Percentiles rank a stretch among this genome's conserved stretches.
Conservation (phyloP, 2,888 invertebrate genomes). For the Hyposoter dolosus region DNA sequence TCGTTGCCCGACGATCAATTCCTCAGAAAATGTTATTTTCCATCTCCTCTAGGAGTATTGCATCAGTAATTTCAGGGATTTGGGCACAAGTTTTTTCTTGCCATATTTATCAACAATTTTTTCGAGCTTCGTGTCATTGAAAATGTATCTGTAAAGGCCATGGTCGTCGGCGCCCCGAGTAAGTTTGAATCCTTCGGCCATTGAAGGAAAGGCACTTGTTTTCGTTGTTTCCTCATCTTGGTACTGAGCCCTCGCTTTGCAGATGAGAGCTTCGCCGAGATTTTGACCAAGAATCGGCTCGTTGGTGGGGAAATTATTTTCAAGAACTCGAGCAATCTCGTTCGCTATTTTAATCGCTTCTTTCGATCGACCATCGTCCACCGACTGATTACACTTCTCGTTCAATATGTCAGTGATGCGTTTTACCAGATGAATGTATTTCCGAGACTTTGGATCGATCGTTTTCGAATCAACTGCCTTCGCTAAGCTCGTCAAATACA, state of each 20-base stretch:
- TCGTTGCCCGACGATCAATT: background rate
- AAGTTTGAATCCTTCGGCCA: slow-evolving; percentile 62
- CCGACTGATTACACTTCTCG: slow-evolving; percentile 53
- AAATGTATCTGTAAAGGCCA: slow-evolving; percentile 49
- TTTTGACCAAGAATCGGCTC: slow-evolving; percentile 52
- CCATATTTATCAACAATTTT: slow-evolving; percentile 68
- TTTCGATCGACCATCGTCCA: slow-evolving; percentile 42
- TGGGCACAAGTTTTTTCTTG: slow-evolving; percentile 64
- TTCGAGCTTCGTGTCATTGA: slow-evolving; percentile 50
- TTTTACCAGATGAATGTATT: slow-evolving; percentile 58
- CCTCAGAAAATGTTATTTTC: background rate
- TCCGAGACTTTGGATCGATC: slow-evolving; percentile 39
- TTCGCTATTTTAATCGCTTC: slow-evolving; percentile 58
- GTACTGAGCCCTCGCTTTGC: slow-evolving; percentile 54
- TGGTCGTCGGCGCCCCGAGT: slow-evolving; percentile 57
- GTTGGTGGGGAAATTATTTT: slow-evolving; percentile 13
- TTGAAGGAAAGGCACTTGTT: slow-evolving; percentile 15
- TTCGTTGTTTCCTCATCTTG: slow-evolving; percentile 25
- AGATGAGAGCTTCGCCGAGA: slow-evolving; percentile 61
- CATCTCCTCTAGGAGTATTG: slow-evolving; percentile 51
- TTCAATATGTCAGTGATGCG: slow-evolving; percentile 72
- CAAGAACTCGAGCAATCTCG: slow-evolving; percentile 43
- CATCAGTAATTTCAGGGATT: slow-evolving; percentile 67
- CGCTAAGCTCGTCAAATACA: slow-evolving; percentile 55
- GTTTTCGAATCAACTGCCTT: slow-evolving; percentile 34